These are phyloP conservation scores for Salmo trutta DNA, from an alignment of 2,797 vertebrate genomes.

Conservation along the genomic window DNA sequence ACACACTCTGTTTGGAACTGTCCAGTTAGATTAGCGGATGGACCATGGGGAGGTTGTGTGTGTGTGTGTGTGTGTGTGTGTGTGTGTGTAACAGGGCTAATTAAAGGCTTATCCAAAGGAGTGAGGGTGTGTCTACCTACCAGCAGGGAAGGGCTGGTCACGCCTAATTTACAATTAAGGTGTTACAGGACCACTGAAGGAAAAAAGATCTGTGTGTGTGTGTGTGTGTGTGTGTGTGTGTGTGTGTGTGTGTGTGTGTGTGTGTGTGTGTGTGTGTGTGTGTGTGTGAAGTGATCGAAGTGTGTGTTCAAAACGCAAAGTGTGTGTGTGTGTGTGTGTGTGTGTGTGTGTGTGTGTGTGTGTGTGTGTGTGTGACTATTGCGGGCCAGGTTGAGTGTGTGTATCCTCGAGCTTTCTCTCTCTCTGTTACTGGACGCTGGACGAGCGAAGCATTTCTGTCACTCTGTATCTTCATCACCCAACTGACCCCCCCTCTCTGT, in stretches of 20 bases:
- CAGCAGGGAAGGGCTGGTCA: slow-evolving; percentile 39
- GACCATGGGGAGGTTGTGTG: not conserved
- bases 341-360: slow-evolving; percentile 20
- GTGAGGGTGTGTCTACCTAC: slow-evolving; percentile 36
- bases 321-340: slow-evolving; percentile 9
- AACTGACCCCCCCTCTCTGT: slow-evolving; percentile 52
- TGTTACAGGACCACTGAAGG: slow-evolving; percentile 28
- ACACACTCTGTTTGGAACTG: slow-evolving; percentile 43
- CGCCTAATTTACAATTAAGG: slow-evolving; percentile 54
- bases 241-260: slow-evolving; percentile 19
- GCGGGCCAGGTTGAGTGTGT: slow-evolving; percentile 47
- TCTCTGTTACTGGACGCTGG: slow-evolving; percentile 62
- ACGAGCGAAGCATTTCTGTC: slow-evolving; percentile 76
- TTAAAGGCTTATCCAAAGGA: slow-evolving; percentile 22
- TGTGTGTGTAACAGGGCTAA: slow-evolving; percentile 23
- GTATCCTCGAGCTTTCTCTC: slow-evolving; percentile 16
- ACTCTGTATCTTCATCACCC: slow-evolving; percentile 68
- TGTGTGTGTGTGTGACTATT: slow-evolving; percentile 19
- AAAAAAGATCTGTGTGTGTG: not conserved
- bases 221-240: slow-evolving; percentile 14
- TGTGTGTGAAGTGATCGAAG: not conserved
- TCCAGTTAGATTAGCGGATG: slow-evolving; percentile 37
- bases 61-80: slow-evolving; percentile 41
- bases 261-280: slow-evolving; percentile 14
- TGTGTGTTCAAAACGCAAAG: not conserved